Conservation (phyloP, 2,797 vertebrate species). For the Sylvilagus floridanus region DNA sequence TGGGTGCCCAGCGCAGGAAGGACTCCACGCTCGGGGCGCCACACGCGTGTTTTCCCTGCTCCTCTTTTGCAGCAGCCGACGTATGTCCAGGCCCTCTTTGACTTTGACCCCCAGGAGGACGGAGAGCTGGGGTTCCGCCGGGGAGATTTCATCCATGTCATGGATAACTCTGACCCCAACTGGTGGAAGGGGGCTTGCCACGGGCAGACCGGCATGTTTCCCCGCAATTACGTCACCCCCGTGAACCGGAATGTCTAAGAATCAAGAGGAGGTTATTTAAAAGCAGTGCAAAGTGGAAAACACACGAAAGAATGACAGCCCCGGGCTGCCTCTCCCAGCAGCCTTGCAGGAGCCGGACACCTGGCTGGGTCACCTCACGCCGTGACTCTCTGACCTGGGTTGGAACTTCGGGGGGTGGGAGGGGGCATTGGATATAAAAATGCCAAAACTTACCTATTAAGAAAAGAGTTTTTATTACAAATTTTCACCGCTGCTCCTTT, state of each 20-base stretch:
- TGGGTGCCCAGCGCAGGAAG: too few species aligned
- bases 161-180: constrained; percentile 98
- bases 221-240: constrained; percentile 98
- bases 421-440: constrained; percentile 87
- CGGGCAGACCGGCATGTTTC: constrained; percentile 98
- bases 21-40: neutral
- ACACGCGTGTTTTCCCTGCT: neutral
- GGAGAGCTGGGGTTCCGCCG: constrained; percentile 98
- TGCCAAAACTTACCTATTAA: constrained; percentile 90
- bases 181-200: constrained; percentile 99
- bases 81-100: constrained; percentile 98
- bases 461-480: constrained; percentile 86
- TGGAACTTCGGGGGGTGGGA: constrained; percentile 87
- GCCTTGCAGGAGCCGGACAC: constrained; percentile 86
- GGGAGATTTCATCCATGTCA: constrained; percentile 98
- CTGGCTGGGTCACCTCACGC: constrained; percentile 84
- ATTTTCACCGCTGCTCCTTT: constrained; percentile 92
- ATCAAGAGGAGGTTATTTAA: constrained; percentile 89
- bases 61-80: constrained; percentile 93
- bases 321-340: constrained; percentile 85
- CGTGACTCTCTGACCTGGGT: constrained; percentile 87
- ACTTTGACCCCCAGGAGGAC: constrained; percentile 99
- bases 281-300: constrained; percentile 79
- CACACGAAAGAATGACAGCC: constrained; percentile 84
- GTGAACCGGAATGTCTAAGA: constrained; percentile 98